Evolutionary conservation across 2,113 vertebrate species (phyloP), one percentile per base, ranked within the genome.

Genomic region (Globicephala melas): DNA sequence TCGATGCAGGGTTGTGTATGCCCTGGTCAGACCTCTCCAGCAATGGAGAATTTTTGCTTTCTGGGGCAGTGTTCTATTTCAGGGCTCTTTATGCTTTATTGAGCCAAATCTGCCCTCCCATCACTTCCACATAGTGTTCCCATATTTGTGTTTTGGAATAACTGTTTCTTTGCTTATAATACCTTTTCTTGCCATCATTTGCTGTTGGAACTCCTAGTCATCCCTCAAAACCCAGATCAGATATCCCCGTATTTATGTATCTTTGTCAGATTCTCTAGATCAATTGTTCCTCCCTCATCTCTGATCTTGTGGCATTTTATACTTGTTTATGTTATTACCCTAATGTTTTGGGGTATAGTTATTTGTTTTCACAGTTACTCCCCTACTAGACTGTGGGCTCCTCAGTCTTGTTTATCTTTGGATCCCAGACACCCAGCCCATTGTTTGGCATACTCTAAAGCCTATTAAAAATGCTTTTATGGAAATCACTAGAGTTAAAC

Each of bases 381-480:
- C 14, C 47, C 6, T 60, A 20, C 7, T 38, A 47, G 53, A 68
- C n/a, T 87, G 17, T 26, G 36, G 12, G 6, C 63, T 92, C 31
- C 55, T 94, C 20, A 73, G 5, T 65, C 67, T 87, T 62, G 3
- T 85, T 94, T 76, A 77, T 77, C 12, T 38, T 77, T 28, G 18
- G 62, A 31, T 2, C 31, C 17, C 47, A 63, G 55, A 83, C 11
- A 53, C 10, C n/a, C 13, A 60, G 18, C 18, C 21, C 28, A 26
- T 70, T 21, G 23, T 36, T 47, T n/a, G 74, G 68, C 58, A 79
- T 5, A 47, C 8, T 33, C 36, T 95, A 28, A 62, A 14, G 13
- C 9, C 90, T 88, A 58, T 62, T 88, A 41, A 85, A 97, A 70
- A 11, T 70, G 17, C 31, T 81, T 97, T 70, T 50, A 36, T 53